These are phyloP conservation scores for Campoletis raptor DNA, from an alignment of 2,888 invertebrate genomes.

Conservation along the genomic window DNA sequence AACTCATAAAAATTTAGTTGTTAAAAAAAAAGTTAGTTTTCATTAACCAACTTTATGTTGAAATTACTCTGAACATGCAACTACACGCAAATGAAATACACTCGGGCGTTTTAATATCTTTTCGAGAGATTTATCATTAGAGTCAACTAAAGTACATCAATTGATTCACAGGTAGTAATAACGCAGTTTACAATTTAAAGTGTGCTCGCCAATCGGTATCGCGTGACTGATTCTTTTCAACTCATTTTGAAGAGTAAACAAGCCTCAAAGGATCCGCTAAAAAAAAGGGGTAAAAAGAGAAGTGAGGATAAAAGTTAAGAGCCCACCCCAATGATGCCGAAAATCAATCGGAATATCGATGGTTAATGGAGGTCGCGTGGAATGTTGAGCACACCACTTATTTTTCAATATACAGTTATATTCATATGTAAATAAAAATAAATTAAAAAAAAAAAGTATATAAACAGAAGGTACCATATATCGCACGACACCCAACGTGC, in stretches of 20 bases:
- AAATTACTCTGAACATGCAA: background rate
- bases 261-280: slow-evolving; percentile 30
- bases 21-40: background rate
- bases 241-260: slow-evolving; percentile 56
- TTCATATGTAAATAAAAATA: slow-evolving; percentile 2
- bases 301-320: slow-evolving; percentile 42
- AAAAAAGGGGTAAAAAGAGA: slow-evolving; percentile 1
- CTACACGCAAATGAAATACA: background rate
- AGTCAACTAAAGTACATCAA: background rate
- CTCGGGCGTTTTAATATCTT: background rate
- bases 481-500: slow-evolving; percentile 69
- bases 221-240: slow-evolving; percentile 57
- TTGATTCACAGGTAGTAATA: slow-evolving; percentile 6
- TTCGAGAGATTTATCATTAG: background rate
- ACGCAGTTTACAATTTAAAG: slow-evolving; percentile 8
- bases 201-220: slow-evolving; percentile 47
- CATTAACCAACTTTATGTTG: background rate
- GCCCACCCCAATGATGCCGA: slow-evolving; percentile 58
- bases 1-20: background rate
- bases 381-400: slow-evolving; percentile 58
- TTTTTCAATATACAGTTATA: slow-evolving; percentile 43
- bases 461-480: slow-evolving; percentile 26
- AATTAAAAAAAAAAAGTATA: slow-evolving; percentile 21
- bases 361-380: slow-evolving; percentile 67
- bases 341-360: slow-evolving; percentile 68